A percentile compares a stretch with the other conserved stretches of the same genome.
Evolutionary conservation across 2,113 vertebrate genomes (phyloP).

Genomic region (Notechis scutatus): DNA sequence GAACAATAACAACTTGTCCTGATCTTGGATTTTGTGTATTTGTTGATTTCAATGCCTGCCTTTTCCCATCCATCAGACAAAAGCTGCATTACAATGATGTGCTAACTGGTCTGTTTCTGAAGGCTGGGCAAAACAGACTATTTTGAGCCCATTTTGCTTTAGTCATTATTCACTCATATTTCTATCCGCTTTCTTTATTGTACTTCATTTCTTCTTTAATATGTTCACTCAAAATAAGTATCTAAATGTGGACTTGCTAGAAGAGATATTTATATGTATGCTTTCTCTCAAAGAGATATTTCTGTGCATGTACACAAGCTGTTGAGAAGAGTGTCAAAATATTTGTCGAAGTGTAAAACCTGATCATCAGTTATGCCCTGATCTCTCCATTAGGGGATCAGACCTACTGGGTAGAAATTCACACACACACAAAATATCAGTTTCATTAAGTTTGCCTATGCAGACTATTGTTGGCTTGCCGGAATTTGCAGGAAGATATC

Average conservation of each 20-base stretch:
- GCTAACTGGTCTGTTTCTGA: background rate
- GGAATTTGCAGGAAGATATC: background rate
- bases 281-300: background rate
- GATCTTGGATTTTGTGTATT: background rate
- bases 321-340: background rate
- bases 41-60: background rate
- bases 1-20: background rate
- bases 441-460: background rate
- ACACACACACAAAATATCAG: background rate
- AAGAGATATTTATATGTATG: background rate
- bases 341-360: background rate
- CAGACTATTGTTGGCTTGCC: background rate
- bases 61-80: background rate
- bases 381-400: background rate
- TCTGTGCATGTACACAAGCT: background rate
- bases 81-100: background rate
- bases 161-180: background rate
- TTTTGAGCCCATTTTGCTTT: background rate
- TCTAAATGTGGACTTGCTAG: background rate
- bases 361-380: background rate
- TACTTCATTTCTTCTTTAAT: background rate
- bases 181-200: background rate
- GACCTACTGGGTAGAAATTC: background rate
- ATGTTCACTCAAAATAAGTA: background rate
- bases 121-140: background rate